Conservation (phyloP, 2,797 vertebrate genomes). For the Esox lucius region DNA sequence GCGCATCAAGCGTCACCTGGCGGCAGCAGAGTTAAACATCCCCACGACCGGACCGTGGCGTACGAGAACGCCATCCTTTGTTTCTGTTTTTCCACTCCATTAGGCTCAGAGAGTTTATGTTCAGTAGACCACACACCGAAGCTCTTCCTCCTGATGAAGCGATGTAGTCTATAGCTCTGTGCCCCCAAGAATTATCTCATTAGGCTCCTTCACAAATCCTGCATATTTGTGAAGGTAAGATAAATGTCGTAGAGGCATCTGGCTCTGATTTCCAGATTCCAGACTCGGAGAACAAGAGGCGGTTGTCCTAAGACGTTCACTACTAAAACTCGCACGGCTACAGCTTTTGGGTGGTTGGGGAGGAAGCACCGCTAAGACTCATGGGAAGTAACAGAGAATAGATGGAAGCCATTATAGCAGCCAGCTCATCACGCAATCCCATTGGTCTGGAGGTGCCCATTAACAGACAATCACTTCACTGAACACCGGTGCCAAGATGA, state of each 20-base stretch:
- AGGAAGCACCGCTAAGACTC: neutral
- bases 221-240: constrained; percentile 68
- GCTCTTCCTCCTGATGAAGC: constrained; percentile 29
- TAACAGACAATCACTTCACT: constrained; percentile 5
- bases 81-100: neutral
- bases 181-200: constrained; percentile 68
- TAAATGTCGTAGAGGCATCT: constrained; percentile 68
- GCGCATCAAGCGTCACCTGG: neutral
- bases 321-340: constrained; percentile 40
- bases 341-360: neutral
- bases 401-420: constrained; percentile 42
- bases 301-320: constrained; percentile 58
- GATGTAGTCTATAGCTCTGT: constrained; percentile 37
- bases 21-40: neutral
- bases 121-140: constrained; percentile 55
- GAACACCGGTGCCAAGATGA: neutral
- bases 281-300: constrained; percentile 67
- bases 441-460: constrained; percentile 9
- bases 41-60: neutral
- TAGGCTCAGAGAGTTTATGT: constrained; percentile 1
- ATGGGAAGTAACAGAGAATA: neutral
- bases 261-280: constrained; percentile 73
- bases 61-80: neutral
- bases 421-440: constrained; percentile 50
- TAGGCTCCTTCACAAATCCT: constrained; percentile 39